These are phyloP conservation scores for Brachyopa scutellaris DNA, from an alignment of 2,888 invertebrate genomes.

Conservation along the genomic window DNA sequence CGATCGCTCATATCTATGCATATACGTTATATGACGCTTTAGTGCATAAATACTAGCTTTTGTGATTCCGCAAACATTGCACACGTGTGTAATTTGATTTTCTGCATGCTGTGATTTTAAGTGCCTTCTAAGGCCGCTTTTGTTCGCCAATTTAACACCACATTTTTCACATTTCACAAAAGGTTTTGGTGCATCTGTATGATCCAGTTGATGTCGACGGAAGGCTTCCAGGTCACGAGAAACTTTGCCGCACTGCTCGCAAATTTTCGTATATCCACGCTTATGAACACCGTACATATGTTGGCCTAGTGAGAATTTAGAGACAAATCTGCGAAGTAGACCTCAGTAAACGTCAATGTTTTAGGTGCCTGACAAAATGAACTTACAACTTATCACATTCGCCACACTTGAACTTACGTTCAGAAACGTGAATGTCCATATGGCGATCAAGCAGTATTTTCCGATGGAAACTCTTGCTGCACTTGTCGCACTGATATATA, in stretches of 20 bases:
- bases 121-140: conserved; percentile 78
- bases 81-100: conserved; percentile 75
- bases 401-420: conserved; percentile 75
- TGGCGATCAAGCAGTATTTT: conserved; percentile 76
- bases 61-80: conserved; percentile 76
- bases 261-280: conserved; percentile 77
- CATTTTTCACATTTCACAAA: conserved; percentile 77
- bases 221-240: conserved; percentile 76
- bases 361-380: not conserved
- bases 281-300: conserved; percentile 77
- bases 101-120: conserved; percentile 77
- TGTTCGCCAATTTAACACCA: conserved; percentile 75
- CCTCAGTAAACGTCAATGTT: not conserved
- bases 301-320: conserved; percentile 76
- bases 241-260: conserved; percentile 79
- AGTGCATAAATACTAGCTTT: conserved; percentile 77
- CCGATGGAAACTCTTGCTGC: conserved; percentile 77
- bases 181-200: conserved; percentile 75
- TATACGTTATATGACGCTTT: conserved; percentile 77
- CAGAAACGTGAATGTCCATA: conserved; percentile 77
- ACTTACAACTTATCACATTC: conserved; percentile 77
- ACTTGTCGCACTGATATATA: conserved; percentile 76
- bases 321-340: conserved; percentile 75
- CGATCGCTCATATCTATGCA: conserved; percentile 76
- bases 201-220: conserved; percentile 77